phyloP scores from a whole-genome alignment of 2,113 vertebrate species.

The Danio rerio region DNA sequence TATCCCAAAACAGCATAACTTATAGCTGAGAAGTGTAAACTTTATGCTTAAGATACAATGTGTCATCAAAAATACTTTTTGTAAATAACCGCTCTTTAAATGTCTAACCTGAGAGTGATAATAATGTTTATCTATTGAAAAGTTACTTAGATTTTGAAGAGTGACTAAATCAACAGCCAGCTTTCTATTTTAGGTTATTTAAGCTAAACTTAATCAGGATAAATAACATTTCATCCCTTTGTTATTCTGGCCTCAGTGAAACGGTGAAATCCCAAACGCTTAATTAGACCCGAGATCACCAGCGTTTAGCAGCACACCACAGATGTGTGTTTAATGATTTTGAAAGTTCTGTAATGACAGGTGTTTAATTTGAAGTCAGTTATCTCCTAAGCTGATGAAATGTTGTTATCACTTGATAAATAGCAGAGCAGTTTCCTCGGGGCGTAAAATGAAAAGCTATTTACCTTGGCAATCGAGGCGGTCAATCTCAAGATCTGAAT shows the following conservation, averaged over 20 bases:
- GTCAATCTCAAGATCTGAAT: not conserved
- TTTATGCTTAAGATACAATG: no score
- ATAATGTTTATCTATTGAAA: no score
- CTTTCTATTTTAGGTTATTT: no score
- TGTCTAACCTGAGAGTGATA: no score
- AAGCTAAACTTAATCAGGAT: not conserved
- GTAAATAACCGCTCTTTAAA: no score
- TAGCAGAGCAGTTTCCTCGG: not conserved
- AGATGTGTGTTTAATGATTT: not conserved
- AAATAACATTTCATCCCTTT: not conserved
- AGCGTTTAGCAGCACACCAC: not conserved
- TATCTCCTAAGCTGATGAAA: constrained; percentile 11
- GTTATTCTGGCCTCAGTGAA: not conserved
- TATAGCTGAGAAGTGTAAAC: no score
- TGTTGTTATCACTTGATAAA: not conserved
- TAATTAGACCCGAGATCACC: not conserved
- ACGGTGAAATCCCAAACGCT: not conserved
- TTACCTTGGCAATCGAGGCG: not conserved
- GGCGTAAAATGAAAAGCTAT: not conserved
- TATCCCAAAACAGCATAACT: no score
- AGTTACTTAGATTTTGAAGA: no score
- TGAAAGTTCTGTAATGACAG: not conserved
- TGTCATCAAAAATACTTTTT: no score
- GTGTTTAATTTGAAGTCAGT: not conserved
- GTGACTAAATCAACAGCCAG: no score